Conservation (phyloP, 2,797 vertebrate genomes). For the Leucoraja ocellata region DNA sequence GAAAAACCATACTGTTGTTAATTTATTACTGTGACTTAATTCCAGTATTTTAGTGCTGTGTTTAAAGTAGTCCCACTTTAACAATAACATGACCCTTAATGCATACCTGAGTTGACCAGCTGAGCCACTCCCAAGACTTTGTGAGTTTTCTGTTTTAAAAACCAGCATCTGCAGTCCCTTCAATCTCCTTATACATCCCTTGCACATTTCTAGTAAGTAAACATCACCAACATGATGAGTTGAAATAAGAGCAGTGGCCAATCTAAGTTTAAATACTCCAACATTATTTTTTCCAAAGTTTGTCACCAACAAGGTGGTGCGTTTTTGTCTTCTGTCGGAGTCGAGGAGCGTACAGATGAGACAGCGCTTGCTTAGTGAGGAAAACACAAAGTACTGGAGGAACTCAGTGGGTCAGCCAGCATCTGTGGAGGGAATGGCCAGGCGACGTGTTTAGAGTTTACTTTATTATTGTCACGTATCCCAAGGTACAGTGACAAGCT, state of each 20-base stretch:
- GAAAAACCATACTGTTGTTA: background rate
- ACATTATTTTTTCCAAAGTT: no score
- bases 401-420: no score
- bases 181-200: background rate
- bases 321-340: background rate
- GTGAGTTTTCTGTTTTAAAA: no score
- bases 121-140: no score
- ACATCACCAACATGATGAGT: background rate
- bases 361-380: no score
- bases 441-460: no score
- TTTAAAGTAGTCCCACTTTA: background rate
- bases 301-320: background rate
- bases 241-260: background rate
- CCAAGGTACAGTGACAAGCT: no score
- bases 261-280: background rate
- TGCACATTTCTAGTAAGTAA: background rate
- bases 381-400: no score
- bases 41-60: background rate
- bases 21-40: background rate
- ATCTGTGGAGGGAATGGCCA: no score
- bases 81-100: background rate
- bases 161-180: no score
- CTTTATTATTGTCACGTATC: no score
- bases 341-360: background rate
- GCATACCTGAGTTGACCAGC: no score